These are phyloP conservation scores for Cepaea hortensis DNA, from an alignment of 2,888 invertebrate genomes.

Conservation along the genomic window DNA sequence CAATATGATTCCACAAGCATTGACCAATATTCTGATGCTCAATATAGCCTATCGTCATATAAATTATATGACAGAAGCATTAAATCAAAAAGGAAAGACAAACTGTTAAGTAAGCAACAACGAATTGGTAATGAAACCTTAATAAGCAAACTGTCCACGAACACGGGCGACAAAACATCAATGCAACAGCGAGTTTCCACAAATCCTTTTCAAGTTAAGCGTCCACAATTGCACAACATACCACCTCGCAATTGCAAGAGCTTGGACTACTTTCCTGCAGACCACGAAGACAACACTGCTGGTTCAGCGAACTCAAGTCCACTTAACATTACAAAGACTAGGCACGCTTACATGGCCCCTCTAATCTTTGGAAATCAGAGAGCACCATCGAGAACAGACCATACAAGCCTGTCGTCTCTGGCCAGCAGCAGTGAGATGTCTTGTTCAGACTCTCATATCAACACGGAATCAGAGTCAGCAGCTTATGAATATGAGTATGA, in stretches of 20 bases:
- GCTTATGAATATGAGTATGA: constrained; percentile 88
- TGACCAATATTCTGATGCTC: constrained; percentile 13
- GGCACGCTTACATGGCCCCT: constrained; percentile 63
- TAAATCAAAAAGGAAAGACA: constrained; percentile 4
- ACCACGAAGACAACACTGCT: constrained; percentile 64
- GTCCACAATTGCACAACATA: constrained; percentile 63
- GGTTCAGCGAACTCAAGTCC: constrained; percentile 62
- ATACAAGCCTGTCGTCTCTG: constrained; percentile 73
- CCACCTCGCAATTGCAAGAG: constrained; percentile 72
- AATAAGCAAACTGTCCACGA: background rate
- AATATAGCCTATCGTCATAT: background rate
- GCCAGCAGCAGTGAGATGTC: constrained; percentile 75
- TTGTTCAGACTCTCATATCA: constrained; percentile 72
- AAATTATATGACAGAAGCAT: background rate
- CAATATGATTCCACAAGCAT: constrained; percentile 39
- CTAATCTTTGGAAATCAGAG: constrained; percentile 62
- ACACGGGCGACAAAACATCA: background rate
- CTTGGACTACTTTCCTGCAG: constrained; percentile 74
- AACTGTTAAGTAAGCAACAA: background rate
- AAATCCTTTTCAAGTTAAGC: constrained; percentile 67
- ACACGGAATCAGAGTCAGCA: constrained; percentile 71
- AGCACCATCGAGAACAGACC: constrained; percentile 63
- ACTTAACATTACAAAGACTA: constrained; percentile 66
- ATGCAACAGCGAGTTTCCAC: constrained; percentile 26
- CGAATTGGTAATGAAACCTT: background rate